Conservation (phyloP, 2,113 vertebrate species). For the Nyctereutes procyonoides region DNA sequence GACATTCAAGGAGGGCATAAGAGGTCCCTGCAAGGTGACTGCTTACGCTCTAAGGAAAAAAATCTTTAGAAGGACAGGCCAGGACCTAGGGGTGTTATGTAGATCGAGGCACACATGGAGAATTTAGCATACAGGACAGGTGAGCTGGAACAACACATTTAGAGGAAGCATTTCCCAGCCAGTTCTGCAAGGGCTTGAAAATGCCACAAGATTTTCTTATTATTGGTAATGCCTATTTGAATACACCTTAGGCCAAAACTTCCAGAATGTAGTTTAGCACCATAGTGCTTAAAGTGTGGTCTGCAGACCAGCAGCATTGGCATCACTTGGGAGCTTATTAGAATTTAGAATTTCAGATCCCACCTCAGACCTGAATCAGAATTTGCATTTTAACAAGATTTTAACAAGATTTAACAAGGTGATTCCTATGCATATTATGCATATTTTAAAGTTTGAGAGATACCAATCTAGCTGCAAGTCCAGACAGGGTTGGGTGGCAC, state of each 20-base stretch:
- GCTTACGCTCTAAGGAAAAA: neutral
- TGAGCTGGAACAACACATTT: rapidly evolving
- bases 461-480: neutral
- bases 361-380: constrained; percentile 54
- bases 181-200: neutral
- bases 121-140: neutral
- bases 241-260: neutral
- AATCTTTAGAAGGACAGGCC: neutral
- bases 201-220: neutral
- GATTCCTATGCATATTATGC: neutral
- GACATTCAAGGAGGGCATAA: neutral
- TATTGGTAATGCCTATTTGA: neutral
- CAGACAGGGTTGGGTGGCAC: neutral
- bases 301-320: neutral
- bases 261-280: neutral
- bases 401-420: constrained; percentile 60
- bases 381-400: constrained; percentile 69
- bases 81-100: neutral
- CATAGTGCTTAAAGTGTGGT: neutral
- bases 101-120: neutral
- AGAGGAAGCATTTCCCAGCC: neutral
- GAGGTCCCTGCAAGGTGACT: neutral
- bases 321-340: constrained; percentile 56
- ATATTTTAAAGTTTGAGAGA: constrained; percentile 41
- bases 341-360: constrained; percentile 4